Evolutionary conservation across 2,113 vertebrate species (phyloP).

Genomic region (Varanus komodoensis): DNA sequence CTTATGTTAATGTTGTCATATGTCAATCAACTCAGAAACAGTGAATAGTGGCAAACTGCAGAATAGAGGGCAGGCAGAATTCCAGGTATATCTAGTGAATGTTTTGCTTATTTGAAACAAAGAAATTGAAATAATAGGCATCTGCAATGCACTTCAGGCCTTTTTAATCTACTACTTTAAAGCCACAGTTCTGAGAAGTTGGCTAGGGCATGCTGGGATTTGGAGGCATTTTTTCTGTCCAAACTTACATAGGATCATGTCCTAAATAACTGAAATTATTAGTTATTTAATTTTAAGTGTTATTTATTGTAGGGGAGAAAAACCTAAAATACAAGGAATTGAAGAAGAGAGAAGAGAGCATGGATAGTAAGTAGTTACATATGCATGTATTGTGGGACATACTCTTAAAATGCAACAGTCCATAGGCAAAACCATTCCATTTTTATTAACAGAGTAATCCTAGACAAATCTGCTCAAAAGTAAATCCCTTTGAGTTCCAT

Average conservation of each 20-base stretch:
- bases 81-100: neutral
- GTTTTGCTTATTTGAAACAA: slow-evolving; percentile 16
- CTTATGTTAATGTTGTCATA: neutral
- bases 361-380: slow-evolving; percentile 87
- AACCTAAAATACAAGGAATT: slow-evolving; percentile 94
- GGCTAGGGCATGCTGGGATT: too few relatives aligned
- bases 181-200: too few relatives aligned
- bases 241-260: too few relatives aligned
- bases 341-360: slow-evolving; percentile 91
- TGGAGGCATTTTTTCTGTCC: too few relatives aligned
- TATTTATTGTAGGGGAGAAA: slow-evolving; percentile 84
- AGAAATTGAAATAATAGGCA: neutral
- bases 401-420: neutral
- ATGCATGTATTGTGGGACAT: neutral
- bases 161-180: neutral
- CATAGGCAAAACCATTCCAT: neutral
- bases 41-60: neutral
- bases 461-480: neutral
- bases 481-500: neutral
- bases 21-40: neutral
- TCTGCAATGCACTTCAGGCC: neutral
- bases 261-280: neutral
- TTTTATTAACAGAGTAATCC: neutral
- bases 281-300: neutral
- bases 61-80: neutral